These are phyloP conservation scores for Ailurus styani DNA, from an alignment of 2,113 vertebrate genomes.

Conservation along the genomic window DNA sequence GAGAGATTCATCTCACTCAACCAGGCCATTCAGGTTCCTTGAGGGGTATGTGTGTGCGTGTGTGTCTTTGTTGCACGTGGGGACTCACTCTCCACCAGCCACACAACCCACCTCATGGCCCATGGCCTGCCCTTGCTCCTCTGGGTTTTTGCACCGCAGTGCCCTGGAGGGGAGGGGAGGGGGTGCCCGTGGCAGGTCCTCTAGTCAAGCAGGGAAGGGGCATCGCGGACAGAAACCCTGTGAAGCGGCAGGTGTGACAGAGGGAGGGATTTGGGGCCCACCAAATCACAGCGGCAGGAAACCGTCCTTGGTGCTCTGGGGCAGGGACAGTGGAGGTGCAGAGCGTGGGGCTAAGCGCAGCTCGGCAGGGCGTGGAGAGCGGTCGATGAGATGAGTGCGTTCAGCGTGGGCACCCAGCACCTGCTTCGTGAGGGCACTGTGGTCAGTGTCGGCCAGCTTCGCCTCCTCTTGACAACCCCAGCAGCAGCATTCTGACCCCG, in stretches of 20 bases:
- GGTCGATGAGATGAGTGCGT: background rate
- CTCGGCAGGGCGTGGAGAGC: background rate
- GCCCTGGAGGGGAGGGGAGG: background rate
- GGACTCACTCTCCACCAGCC: background rate
- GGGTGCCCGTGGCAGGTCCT: background rate
- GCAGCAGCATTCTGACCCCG: background rate
- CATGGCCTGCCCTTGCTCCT: background rate
- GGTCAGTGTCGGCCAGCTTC: background rate
- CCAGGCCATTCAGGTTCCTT: background rate
- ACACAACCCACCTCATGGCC: background rate
- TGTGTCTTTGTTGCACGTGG: background rate
- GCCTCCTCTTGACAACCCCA: background rate
- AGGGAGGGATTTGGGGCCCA: background rate
- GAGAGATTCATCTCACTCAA: background rate
- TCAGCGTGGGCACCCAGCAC: background rate
- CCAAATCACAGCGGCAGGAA: background rate
- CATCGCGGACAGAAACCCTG: accelerated
- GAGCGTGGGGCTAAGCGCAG: background rate
- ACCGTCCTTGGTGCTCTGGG: background rate
- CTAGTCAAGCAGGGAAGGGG: too few relatives aligned
- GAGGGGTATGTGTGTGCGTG: too few relatives aligned
- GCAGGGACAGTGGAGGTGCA: background rate
- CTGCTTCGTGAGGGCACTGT: background rate
- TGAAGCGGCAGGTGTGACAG: accelerated
- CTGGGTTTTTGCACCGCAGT: background rate